Evolutionary conservation across 2,113 vertebrate genomes (phyloP), one percentile per base, ranked within the genome.

Genomic region (Uropsilus gracilis): DNA sequence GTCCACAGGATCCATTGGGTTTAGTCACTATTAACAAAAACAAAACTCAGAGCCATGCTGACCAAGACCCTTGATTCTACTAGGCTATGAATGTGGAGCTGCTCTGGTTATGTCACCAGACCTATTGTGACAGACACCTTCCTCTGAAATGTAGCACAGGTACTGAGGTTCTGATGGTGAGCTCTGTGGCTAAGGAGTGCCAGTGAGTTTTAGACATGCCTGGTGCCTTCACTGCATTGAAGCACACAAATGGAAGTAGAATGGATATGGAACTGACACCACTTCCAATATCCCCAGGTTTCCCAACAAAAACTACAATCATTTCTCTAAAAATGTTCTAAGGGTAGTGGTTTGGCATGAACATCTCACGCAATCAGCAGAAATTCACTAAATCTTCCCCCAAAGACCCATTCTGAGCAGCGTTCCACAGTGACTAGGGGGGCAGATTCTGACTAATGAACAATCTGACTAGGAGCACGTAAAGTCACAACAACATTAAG

Each of bases 241-340:
- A 55, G 16, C 91, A 93, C 86, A 82, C 95, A 96, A 95, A 82
- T 55, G 8, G 55, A 86, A 87, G 80, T 32, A 86, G 90, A 96
- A 89, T n/a, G 81, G 32, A 55, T 5, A 22, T 0, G 68, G 39
- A 95, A 53, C 30, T 82, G 55, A 94, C 88, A 55, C 8, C 89
- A 90, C 81, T 96, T 97, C 90, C 55, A 78, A 37, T 57, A 94
- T 96, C 96, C 94, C 96, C 85, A 92, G 95, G 95, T 95, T 96
- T 98, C 95, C 97, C 95, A 94, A 95, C 96, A 97, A 96, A 88
- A 95, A 75, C 97, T 88, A 97, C 94, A 97, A 91, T 97, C 96
- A 98, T 98, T 98, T 98, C 98, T 98, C 98, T 98, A 97, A 97
- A 96, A 96, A 95, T 68, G 50, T 83, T 94, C 95, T 68, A 76